Conservation (phyloP, 2,888 invertebrate genomes). For the Camptogramma bilineatum region DNA sequence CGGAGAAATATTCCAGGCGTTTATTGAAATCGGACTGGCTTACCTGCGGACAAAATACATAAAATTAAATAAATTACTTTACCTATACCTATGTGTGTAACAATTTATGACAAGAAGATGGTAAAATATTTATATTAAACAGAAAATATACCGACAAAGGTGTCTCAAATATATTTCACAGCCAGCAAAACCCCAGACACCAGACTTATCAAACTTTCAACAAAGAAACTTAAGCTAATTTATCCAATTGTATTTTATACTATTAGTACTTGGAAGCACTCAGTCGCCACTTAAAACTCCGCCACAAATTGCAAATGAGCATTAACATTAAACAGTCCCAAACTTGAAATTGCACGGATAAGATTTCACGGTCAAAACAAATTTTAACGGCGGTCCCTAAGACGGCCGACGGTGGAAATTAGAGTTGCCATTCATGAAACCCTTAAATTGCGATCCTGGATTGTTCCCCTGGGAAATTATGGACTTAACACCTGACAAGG, state of each 20-base stretch:
- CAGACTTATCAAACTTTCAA: conserved; percentile 23
- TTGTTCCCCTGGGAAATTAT: conserved; percentile 83
- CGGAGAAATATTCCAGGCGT: conserved; percentile 4
- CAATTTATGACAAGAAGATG: background rate
- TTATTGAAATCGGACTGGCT: background rate
- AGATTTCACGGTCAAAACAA: conserved; percentile 51
- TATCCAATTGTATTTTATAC: conserved; percentile 28
- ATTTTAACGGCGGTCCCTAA: conserved; percentile 48
- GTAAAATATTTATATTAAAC: background rate
- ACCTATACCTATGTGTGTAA: background rate
- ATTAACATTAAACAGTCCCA: conserved; percentile 37
- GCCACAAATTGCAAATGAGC: conserved; percentile 41
- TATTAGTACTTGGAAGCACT: conserved; percentile 20
- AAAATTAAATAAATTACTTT: background rate
- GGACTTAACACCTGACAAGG: conserved; percentile 84
- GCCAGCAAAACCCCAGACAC: conserved; percentile 6
- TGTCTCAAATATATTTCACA: background rate
- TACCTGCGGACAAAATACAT: conserved; percentile 26
- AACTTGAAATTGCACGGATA: conserved; percentile 36
- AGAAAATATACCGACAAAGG: background rate
- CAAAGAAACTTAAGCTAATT: conserved; percentile 25
- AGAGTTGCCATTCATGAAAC: conserved; percentile 77
- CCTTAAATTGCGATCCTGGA: conserved; percentile 81
- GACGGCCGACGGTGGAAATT: conserved; percentile 70
- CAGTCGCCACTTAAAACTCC: conserved; percentile 36